Percentiles rank a stretch among this genome's conserved stretches.
phyloP scores from a whole-genome alignment of 2,797 vertebrate genomes.

The Acomys russatus region DNA sequence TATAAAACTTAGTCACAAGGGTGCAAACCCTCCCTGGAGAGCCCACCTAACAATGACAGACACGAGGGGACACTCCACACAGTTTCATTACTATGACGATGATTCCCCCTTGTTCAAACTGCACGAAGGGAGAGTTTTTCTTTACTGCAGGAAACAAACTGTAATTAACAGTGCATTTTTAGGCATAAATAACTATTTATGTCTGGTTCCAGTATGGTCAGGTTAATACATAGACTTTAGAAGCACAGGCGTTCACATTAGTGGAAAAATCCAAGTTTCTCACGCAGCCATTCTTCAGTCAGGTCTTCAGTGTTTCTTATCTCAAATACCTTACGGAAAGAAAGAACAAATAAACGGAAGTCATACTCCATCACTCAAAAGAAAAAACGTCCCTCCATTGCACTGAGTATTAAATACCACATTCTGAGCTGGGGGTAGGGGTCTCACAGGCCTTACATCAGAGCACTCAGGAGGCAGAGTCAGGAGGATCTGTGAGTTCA shows the following conservation, averaged over 20 bases:
- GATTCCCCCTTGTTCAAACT: constrained; percentile 88
- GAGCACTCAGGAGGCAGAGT: no score
- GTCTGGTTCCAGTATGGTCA: constrained; percentile 90
- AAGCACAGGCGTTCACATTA: constrained; percentile 87
- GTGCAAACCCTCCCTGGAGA: constrained; percentile 89
- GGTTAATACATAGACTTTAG: constrained; percentile 87
- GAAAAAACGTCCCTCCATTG: neutral
- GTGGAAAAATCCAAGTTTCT: constrained; percentile 93
- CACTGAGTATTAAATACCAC: constrained; percentile 49
- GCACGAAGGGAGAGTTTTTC: constrained; percentile 85
- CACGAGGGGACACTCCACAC: constrained; percentile 87
- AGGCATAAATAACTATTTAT: constrained; percentile 88
- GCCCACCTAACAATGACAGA: constrained; percentile 88
- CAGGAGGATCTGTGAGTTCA: neutral
- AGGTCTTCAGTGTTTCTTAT: constrained; percentile 94
- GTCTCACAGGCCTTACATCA: no score
- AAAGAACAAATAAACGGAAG: constrained; percentile 20
- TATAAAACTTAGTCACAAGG: constrained; percentile 89
- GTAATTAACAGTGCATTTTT: constrained; percentile 90
- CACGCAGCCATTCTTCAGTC: constrained; percentile 96
- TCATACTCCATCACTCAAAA: constrained; percentile 53
- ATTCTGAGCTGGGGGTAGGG: neutral
- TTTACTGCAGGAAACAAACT: constrained; percentile 88
- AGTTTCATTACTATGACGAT: constrained; percentile 89
- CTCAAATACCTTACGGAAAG: constrained; percentile 90